phyloP scores from a whole-genome alignment of 2,113 vertebrate genomes.

The Octodon degus region DNA sequence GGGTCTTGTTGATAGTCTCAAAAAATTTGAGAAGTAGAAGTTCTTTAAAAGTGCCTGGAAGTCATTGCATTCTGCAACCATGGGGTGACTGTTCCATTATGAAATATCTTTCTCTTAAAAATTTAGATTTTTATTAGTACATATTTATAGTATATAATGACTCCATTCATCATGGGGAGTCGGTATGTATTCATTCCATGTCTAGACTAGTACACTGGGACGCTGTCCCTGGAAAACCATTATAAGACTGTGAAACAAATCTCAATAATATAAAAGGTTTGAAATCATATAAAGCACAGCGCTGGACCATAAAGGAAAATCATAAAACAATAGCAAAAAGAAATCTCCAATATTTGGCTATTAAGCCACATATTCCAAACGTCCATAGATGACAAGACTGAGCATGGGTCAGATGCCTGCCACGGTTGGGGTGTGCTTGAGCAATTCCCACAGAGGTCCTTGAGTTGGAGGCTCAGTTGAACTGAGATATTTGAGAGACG shows the following conservation, averaged over 20 bases:
- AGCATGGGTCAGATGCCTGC: background rate
- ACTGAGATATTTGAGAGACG: background rate
- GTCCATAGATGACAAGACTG: background rate
- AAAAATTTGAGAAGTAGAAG: background rate
- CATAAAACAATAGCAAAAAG: background rate
- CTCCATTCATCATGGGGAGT: background rate
- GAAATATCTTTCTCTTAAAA: background rate
- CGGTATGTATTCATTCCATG: background rate
- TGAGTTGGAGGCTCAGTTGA: background rate
- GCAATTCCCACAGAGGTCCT: background rate
- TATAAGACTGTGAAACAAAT: background rate
- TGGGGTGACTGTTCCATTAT: background rate
- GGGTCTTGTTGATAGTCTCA: background rate
- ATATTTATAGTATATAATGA: background rate
- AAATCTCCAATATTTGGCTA: background rate
- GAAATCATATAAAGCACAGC: background rate
- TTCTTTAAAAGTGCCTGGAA: background rate
- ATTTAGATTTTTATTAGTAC: background rate
- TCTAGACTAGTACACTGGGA: background rate
- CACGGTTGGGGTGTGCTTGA: background rate
- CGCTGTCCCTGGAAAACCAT: background rate
- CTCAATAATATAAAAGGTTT: background rate
- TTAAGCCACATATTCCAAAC: background rate
- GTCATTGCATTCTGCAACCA: background rate
- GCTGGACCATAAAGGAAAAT: constrained; percentile 8